phyloP scores from a whole-genome alignment of 2,888 invertebrate species.

The Ditula angustiorana region DNA sequence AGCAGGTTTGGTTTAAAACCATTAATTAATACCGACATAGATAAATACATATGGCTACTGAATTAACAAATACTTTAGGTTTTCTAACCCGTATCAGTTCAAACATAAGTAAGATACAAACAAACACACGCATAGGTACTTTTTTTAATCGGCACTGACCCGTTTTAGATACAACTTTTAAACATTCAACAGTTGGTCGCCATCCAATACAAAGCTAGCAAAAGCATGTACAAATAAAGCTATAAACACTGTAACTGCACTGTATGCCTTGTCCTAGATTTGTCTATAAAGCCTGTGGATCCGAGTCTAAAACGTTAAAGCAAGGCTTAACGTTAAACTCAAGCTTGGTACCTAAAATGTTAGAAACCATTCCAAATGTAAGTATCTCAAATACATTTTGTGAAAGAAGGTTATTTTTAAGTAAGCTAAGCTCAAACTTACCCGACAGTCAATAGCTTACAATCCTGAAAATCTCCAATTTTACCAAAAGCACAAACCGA shows the following conservation, averaged over 20 bases:
- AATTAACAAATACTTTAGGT: neutral
- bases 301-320: neutral
- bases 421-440: neutral
- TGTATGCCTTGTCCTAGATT: conserved; percentile 16
- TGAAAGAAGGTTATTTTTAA: neutral
- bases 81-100: neutral
- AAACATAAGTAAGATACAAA: neutral
- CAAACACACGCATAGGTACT: neutral
- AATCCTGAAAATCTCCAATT: conserved; percentile 6
- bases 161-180: neutral
- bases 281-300: neutral
- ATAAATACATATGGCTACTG: too few relatives aligned
- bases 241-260: neutral
- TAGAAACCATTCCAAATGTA: too few relatives aligned
- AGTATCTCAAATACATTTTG: neutral
- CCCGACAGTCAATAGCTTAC: neutral
- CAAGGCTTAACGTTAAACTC: too few relatives aligned
- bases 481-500: conserved; percentile 4
- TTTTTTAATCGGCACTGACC: neutral
- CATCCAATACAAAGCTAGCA: neutral
- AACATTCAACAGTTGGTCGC: neutral
- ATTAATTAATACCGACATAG: too few relatives aligned
- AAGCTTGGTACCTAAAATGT: too few relatives aligned
- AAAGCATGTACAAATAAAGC: conserved; percentile 12
- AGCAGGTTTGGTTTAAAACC: too few relatives aligned